Evolutionary conservation across 2,888 invertebrate species (phyloP).

Genomic region (Slavum lentiscoides): DNA sequence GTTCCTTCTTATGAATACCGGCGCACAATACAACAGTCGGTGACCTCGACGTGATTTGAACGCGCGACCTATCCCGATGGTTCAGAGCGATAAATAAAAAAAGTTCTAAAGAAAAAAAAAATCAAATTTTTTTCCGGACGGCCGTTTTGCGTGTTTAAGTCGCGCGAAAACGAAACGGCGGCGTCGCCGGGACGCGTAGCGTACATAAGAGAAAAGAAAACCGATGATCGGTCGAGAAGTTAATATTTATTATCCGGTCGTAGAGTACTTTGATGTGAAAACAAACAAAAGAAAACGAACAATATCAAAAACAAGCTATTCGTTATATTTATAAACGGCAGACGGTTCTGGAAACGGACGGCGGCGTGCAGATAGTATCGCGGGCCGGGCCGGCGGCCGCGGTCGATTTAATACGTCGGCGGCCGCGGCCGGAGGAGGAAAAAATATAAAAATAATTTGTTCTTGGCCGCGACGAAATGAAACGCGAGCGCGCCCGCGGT

Average conservation of each 20-base stretch:
- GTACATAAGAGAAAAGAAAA: not conserved
- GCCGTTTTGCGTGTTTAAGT: too few species aligned
- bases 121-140: too few species aligned
- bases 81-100: too few species aligned
- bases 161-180: not conserved
- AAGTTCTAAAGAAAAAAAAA: not conserved
- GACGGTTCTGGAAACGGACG: not conserved
- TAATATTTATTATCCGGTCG: slow-evolving; percentile 11
- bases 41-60: not conserved
- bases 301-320: slow-evolving; percentile 15
- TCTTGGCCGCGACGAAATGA: not conserved
- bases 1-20: too few species aligned
- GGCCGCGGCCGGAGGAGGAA: not conserved
- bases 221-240: not conserved
- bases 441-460: slow-evolving; percentile 2
- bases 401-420: slow-evolving; percentile 20
- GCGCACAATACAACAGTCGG: too few species aligned
- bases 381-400: not conserved
- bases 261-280: not conserved
- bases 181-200: not conserved
- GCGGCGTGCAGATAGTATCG: too few species aligned
- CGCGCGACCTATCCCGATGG: too few species aligned
- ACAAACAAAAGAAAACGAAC: not conserved
- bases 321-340: not conserved
- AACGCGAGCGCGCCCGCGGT: not conserved